Evolutionary conservation across 1,140 invertebrate species (phyloP), one percentile per base, ranked within the genome.

Genomic region (Vanessa tameamea): DNA sequence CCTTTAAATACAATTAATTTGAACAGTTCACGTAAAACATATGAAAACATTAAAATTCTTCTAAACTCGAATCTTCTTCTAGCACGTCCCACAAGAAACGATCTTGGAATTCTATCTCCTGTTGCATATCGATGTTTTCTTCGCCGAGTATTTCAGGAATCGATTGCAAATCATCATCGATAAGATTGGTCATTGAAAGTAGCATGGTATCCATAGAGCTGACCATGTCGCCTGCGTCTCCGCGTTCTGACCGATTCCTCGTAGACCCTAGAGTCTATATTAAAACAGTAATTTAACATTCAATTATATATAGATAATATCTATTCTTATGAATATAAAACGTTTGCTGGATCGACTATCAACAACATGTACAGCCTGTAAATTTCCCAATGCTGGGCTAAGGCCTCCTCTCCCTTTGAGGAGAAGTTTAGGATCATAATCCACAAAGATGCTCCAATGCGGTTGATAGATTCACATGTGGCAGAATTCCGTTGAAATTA

Each of bases 151-250:
- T 9, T n/a, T 83, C 80, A 1, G 78, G 26, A 12, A 82, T 69
- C 0, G 79, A 77, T 13, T 84, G 84, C 1, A 82, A 50, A 15
- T 92, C 87, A 14, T 87, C 85, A 68, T 89, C 87, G 7, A 88
- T 70, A 1, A 91, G 77, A 55, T 87, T 87, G 2, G 88, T 86
- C 26, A 90, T 69, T 6, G 89, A 89, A 1, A 90, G 81, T 0
- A 92, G 73, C 4, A 88, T 84, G 0, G 89, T 85, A 59, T 90
- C 87, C 31, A 79, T 84, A 2, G 85, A 77, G 57, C 84, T 86
- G 15, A 86, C 74, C 0, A 79, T 76, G 53, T 90, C 89, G 0
- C 87, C 88, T 1, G 89, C 87, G 55, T 91, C 89, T 6, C 88
- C 87, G 2, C 89, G 70, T 64, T 89, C 89, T 8, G 80, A 83